Conservation (phyloP, 35 echinoderm and acorn worm species). For the Acanthaster planci region DNA sequence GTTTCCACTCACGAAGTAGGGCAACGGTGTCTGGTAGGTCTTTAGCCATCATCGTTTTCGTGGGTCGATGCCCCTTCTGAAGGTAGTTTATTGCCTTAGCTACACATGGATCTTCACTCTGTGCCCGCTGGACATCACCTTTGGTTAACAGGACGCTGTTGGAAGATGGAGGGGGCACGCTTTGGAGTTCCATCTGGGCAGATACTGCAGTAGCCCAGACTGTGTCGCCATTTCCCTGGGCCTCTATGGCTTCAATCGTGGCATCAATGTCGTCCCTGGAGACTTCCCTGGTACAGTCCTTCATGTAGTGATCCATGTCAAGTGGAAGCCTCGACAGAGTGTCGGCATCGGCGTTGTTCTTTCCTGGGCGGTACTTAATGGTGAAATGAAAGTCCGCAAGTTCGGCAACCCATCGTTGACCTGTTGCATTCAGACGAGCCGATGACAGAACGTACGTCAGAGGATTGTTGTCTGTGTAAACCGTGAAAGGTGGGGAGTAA, state of each 20-base stretch:
- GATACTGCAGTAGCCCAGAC: neutral
- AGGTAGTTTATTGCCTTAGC: neutral
- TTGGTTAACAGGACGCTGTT: too few relatives aligned
- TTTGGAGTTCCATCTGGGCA: neutral
- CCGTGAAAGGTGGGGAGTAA: constrained; percentile 34
- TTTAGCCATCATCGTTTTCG: neutral
- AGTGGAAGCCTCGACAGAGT: neutral
- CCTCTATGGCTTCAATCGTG: neutral
- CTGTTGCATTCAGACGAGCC: constrained; percentile 41
- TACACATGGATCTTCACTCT: constrained; percentile 24
- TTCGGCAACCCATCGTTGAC: constrained; percentile 34
- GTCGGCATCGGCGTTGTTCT: constrained; percentile 39
- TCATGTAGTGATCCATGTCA: constrained; percentile 13
- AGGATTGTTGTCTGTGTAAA: too few relatives aligned
- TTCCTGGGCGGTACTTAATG: too few relatives aligned
- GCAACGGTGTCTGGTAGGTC: neutral
- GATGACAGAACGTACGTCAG: too few relatives aligned
- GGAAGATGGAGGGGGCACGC: neutral
- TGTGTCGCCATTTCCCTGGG: too few relatives aligned
- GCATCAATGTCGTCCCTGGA: neutral
- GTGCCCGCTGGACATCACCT: neutral
- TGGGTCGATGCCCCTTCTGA: neutral
- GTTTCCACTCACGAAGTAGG: constrained; percentile 52
- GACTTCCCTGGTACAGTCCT: constrained; percentile 13
- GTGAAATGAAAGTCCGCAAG: constrained; percentile 41